Conservation (phyloP, 2,797 vertebrate species). For the Hydrophis major region DNA sequence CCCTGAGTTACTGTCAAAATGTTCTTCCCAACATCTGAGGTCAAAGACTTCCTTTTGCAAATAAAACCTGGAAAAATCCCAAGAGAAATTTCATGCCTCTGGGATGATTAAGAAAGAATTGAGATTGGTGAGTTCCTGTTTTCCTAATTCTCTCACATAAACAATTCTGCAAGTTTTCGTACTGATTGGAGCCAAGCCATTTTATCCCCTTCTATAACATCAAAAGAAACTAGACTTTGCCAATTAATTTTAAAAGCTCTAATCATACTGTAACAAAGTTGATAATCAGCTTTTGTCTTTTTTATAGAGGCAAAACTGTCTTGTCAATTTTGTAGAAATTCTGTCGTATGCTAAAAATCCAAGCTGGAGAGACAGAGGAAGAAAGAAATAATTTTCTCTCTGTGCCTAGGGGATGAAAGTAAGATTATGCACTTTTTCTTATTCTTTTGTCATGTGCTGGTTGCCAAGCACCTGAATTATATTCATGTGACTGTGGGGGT, state of each 20-base stretch:
- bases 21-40: not conserved
- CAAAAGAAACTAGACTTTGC: not conserved
- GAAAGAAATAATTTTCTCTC: not conserved
- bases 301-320: no score
- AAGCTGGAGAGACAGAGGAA: not conserved
- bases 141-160: not conserved
- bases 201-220: not conserved
- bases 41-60: not conserved
- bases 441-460: not conserved
- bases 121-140: not conserved
- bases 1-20: not conserved
- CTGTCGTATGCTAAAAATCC: slow-evolving; percentile 2
- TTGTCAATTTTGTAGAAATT: not conserved
- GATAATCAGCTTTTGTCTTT: slow-evolving; percentile 34
- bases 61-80: not conserved
- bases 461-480: not conserved
- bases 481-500: not conserved
- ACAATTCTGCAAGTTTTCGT: not conserved
- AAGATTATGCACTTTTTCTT: not conserved
- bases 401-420: not conserved
- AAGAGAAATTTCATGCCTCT: not conserved
- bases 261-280: slow-evolving; percentile 47
- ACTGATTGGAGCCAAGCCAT: not conserved
- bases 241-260: slow-evolving; percentile 40
- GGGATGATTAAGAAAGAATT: not conserved